Evolutionary conservation across 1,140 invertebrate species (phyloP).

Genomic region (Pteromalus puparum): DNA sequence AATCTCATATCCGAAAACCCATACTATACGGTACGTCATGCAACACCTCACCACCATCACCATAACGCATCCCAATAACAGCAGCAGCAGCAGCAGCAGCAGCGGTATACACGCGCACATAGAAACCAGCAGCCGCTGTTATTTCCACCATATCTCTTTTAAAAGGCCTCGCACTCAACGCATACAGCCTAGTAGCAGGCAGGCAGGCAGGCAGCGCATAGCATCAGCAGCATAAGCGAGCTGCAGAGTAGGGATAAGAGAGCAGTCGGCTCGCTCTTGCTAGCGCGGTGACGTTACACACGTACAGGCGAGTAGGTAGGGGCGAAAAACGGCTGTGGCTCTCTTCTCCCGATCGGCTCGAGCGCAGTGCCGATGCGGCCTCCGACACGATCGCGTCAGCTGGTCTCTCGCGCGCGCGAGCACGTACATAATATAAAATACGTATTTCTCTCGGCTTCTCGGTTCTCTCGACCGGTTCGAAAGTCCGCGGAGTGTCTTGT

Average conservation of each 20-base stretch:
- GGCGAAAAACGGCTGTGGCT: constrained; percentile 33
- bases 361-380: constrained; percentile 73
- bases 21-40: neutral
- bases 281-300: neutral
- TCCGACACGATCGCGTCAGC: constrained; percentile 72
- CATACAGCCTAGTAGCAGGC: too few species aligned
- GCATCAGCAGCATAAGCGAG: neutral
- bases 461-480: constrained; percentile 34
- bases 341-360: constrained; percentile 23
- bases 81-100: neutral
- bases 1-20: neutral
- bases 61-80: neutral
- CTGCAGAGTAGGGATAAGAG: constrained; percentile 32
- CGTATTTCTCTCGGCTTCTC: neutral
- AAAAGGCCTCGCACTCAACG: constrained; percentile 23
- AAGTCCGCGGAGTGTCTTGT: constrained; percentile 3
- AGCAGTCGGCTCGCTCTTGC: constrained; percentile 20
- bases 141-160: constrained; percentile 21
- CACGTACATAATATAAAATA: neutral
- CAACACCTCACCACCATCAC: neutral
- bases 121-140: neutral
- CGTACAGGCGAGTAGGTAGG: constrained; percentile 11
- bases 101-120: neutral
- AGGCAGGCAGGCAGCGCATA: neutral
- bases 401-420: constrained; percentile 50